Base-by-base conservation (phyloP, 1,140 invertebrate species). In the Drosophila teissieri region DNA sequence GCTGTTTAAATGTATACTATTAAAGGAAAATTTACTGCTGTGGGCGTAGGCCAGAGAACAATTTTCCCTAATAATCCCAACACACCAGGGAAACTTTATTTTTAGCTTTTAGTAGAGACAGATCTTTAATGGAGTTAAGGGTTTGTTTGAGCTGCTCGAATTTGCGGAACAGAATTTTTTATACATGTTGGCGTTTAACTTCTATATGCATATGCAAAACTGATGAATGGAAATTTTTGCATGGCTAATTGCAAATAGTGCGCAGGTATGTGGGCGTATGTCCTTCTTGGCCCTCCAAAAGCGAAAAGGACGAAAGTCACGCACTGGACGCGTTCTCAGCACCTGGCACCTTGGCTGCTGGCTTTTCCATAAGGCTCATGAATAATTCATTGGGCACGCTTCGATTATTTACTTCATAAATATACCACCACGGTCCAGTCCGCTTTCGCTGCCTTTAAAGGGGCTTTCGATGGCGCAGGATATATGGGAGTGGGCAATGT, bases 321-420 rank as follows among this genome's bases (percentile, higher is more conserved):
- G 82, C 82, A 83, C 68, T 52, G 55, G 63, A 52, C 63, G 17
- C 56, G 46, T 52, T 77, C 37, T 56, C 40, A 53, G 61, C 64
- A 61, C 65, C 65, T 76, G 44, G 48, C 61, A 62, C 45, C 51
- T 58, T 61, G 65, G 42, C 56, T 63, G 49, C 61, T 76, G 49
- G 64, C 42, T 78, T 86, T 89, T 89, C 64, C 77, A 89, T 89
- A 89, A 89, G 80, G 48, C 68, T 90, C 84, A 89, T 89, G 80
- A 89, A 89, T 89, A 74, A 89, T 89, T 89, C 84, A 89, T 69
- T 42, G 64, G 52, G 77, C 84, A 90, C 64, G 84, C 84, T 89
- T 89, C 84, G 84, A 89, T 89, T 89, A 89, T 89, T 89, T 89
- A 83, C 84, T 89, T 80, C 84, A 88, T 88, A 84, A 89, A 84